These are phyloP conservation scores for Astyanax mexicanus DNA, from an alignment of 2,797 vertebrate genomes.

Conservation along the genomic window DNA sequence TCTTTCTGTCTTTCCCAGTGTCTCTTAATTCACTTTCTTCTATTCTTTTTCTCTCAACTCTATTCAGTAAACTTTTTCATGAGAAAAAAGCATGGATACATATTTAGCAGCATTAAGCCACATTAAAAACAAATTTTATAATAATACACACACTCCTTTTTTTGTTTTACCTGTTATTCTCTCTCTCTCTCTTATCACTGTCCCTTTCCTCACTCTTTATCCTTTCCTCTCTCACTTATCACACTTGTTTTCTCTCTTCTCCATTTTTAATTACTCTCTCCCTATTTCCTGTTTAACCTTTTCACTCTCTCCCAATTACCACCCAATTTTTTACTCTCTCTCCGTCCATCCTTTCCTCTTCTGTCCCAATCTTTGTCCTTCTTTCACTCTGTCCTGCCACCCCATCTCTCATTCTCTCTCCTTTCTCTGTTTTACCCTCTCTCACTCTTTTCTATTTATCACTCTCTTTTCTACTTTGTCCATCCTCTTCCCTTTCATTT, in stretches of 20 bases:
- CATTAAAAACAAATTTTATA: too few relatives aligned
- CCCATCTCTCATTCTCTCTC: background rate
- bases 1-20: background rate
- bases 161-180: background rate
- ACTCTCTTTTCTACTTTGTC: too few relatives aligned
- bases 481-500: background rate
- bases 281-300: too few relatives aligned
- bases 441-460: too few relatives aligned
- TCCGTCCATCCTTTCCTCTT: slow-evolving; percentile 30
- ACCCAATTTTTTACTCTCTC: too few relatives aligned
- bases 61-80: too few relatives aligned
- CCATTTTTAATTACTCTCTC: too few relatives aligned
- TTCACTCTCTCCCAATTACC: too few relatives aligned
- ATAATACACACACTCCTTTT: background rate
- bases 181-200: background rate
- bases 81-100: too few relatives aligned
- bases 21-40: too few relatives aligned
- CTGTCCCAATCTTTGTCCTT: background rate
- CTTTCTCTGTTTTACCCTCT: background rate
- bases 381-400: background rate
- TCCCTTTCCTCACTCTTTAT: slow-evolving; percentile 24
- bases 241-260: slow-evolving; percentile 36
- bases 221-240: slow-evolving; percentile 2
- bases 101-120: too few relatives aligned
- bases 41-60: too few relatives aligned